Percentiles rank a stretch among this genome's conserved stretches.
These are phyloP conservation scores for Leptopilina clavipes DNA, from an alignment of 1,140 invertebrate genomes.

Conservation along the genomic window DNA sequence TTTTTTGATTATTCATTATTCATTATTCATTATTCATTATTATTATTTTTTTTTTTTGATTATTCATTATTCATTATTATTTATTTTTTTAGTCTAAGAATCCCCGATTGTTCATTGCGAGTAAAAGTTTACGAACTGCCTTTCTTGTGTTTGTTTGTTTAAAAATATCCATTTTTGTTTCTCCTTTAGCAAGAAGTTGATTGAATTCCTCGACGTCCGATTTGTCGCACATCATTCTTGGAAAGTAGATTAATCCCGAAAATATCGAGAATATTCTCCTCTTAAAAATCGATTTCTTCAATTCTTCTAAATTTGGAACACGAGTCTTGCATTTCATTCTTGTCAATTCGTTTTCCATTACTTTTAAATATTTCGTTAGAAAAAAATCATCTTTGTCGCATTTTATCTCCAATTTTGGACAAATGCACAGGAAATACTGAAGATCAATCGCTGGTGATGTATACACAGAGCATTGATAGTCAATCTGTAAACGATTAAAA, in stretches of 20 bases:
- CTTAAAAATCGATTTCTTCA: background rate
- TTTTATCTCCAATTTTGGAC: conserved; percentile 2
- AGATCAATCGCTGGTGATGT: conserved; percentile 22
- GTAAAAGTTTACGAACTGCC: conserved; percentile 9
- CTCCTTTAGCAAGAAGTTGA: background rate
- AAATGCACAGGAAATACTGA: conserved; percentile 19
- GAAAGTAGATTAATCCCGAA: conserved; percentile 13
- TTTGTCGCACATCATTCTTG: conserved; percentile 27
- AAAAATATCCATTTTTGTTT: conserved; percentile 14
- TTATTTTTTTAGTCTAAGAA: background rate
- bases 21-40: too few species aligned
- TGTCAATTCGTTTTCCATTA: background rate
- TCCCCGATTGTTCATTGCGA: background rate
- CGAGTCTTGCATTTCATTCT: background rate
- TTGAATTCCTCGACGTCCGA: conserved; percentile 23
- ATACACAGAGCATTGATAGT: conserved; percentile 19
- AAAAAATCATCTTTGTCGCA: conserved; percentile 23
- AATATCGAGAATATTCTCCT: conserved; percentile 26
- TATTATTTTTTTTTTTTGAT: too few species aligned
- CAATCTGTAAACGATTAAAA: background rate
- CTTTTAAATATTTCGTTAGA: background rate
- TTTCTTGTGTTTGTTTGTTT: background rate
- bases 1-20: too few species aligned
- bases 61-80: too few species aligned
- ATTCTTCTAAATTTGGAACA: background rate